These are phyloP conservation scores for Bettongia penicillata DNA, from an alignment of 2,113 vertebrate genomes.

Conservation along the genomic window DNA sequence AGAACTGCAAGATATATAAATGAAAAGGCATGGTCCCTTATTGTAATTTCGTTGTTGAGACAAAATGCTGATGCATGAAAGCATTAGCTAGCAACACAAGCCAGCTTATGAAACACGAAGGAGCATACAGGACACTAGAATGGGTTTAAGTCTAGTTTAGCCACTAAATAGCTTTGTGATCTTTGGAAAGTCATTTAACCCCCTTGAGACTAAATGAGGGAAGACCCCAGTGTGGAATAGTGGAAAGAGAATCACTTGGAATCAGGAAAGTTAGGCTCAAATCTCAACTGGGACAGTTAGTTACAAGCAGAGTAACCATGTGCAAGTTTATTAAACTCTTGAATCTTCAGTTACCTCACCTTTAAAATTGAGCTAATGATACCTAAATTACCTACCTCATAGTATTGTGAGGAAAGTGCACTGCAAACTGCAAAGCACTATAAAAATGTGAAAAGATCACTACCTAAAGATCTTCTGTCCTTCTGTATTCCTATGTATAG, in stretches of 20 bases:
- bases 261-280: background rate
- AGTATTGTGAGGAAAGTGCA: background rate
- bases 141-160: background rate
- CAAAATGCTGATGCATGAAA: constrained; percentile 1
- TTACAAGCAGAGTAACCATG: background rate
- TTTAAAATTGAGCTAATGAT: background rate
- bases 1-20: background rate
- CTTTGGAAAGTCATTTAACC: background rate
- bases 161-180: background rate
- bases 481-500: background rate
- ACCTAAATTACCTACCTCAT: background rate
- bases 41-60: background rate
- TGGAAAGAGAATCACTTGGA: background rate
- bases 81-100: background rate
- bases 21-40: background rate
- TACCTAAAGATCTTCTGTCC: background rate
- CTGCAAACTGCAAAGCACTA: background rate
- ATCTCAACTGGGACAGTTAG: background rate
- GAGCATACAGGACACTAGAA: background rate
- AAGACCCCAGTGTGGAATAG: background rate
- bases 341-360: background rate
- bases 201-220: background rate
- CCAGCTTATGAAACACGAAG: background rate
- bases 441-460: background rate
- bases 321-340: background rate